Percentiles rank a stretch among this genome's conserved stretches.
phyloP scores from a whole-genome alignment of 2,888 invertebrate genomes.

The Drosophila prolongata region DNA sequence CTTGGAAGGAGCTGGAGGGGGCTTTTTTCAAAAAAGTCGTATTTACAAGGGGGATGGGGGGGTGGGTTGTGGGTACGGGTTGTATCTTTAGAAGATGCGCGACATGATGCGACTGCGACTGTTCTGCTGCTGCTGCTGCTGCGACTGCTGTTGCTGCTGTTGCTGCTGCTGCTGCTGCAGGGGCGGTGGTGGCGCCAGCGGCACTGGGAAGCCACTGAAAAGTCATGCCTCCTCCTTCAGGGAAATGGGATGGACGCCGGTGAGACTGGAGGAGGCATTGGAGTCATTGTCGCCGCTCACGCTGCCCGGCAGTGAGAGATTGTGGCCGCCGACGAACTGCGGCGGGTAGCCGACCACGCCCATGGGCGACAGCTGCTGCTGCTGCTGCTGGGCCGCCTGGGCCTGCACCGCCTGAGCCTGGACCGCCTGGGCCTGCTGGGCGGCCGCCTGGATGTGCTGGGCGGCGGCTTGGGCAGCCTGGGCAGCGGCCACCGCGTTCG shows the following conservation, averaged over 20 bases:
- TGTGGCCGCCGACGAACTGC: conserved; percentile 78
- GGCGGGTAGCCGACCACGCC: conserved; percentile 78
- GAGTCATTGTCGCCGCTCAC: conserved; percentile 84
- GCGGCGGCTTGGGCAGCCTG: conserved; percentile 86
- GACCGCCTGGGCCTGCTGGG: conserved; percentile 43
- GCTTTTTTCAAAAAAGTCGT: conserved; percentile 37
- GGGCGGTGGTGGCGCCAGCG: conserved; percentile 17
- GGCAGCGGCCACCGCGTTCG: conserved; percentile 85
- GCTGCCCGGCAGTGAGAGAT: conserved; percentile 82
- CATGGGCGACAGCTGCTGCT: conserved; percentile 76
- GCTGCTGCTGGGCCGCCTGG: conserved; percentile 69
- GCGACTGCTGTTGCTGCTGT: conserved; percentile 25
- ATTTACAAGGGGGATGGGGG: conserved; percentile 9
- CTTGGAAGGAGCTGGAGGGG: conserved; percentile 53
- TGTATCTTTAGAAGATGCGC: conserved; percentile 82
- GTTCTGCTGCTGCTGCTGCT: conserved; percentile 46
- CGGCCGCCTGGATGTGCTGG: conserved; percentile 77
- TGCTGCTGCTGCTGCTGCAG: conserved; percentile 39
- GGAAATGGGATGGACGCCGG: conserved; percentile 76
- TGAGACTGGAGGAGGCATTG: conserved; percentile 82
- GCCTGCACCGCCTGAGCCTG: conserved; percentile 45
- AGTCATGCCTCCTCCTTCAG: conserved; percentile 92
- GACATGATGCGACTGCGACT: conserved; percentile 83
- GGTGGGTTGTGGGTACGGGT: neutral
- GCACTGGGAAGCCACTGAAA: conserved; percentile 85